Evolutionary conservation across 2,888 invertebrate species (phyloP), one percentile per base, ranked within the genome.

Genomic region (Volucella inanis): DNA sequence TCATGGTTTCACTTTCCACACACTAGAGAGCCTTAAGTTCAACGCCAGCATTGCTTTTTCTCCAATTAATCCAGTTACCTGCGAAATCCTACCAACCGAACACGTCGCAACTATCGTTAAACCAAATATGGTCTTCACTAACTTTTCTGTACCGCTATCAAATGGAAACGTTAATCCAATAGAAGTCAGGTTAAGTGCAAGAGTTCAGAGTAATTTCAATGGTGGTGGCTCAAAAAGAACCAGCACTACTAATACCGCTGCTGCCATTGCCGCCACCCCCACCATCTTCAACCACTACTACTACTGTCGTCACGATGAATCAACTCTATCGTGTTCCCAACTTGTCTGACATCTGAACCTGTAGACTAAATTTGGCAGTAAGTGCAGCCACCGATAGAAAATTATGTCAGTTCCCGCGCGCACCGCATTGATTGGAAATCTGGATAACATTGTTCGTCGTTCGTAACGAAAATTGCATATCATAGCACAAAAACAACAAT

Each of bases 261-360:
- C 31, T 31, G 31, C 31, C 6, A 6, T 31, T 31, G 6, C 31
- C 31, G 6, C 31, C 31, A 31, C 31, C 31, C 31, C 31, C 18
- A 22, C 18, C 18, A 31, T 31, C 31, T 31, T 31, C 31, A 31
- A 54, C 57, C 11, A 54, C 45, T 4, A 4, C 38, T 15, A 49
- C 31, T 18, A 39, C 57, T 50, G 31, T 2, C 54, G 22, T 61
- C 71, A 70, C 74, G 59, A 71, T 79, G 75, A 71, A 84, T 79
- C 59, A 76, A 84, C 79, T 80, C 49, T 54, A 70, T 85, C 81
- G 85, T 85, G 81, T 85, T 81, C 71, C 76, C 85, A 85, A 81
- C 81, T 85, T 85, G 85, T 85, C 80, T 85, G 85, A 80, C 85
- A 80, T 85, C 85, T 81, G 85, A 85, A 81, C 80, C 72, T 47